Evolutionary conservation across 2,797 vertebrate species (phyloP), one percentile per base, ranked within the genome.

Genomic region (Sparidentex hasta): DNA sequence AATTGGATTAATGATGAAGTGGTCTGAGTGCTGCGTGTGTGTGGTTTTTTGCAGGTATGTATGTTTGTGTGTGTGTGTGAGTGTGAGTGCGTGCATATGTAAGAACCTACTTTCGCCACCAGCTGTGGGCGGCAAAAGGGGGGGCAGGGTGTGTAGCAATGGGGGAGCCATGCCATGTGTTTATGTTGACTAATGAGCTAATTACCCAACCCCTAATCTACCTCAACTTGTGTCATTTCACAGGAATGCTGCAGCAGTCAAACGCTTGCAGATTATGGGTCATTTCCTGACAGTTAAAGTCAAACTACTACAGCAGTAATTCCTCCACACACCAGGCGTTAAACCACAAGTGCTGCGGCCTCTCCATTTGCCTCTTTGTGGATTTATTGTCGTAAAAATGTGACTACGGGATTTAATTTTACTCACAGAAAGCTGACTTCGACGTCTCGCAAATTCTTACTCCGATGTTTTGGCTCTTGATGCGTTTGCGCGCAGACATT

Each of bases 171-270:
- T 91, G 88, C 93, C 91, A 93, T 94, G 93, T 95, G 94, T 95
- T 94, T 95, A 95, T 92, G 91, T 93, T 95, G 94, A 94, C 92
- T 94, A 95, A 95, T 94, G 95, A 95, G 94, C 94, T 95, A 96
- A 95, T 96, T 96, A 94, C 94, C 90, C 90, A 86, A 81, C 73
- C 90, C 88, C 93, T 95, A 96, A 95, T 95, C 93, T 93, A 92
- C 89, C 92, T 89, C 91, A 91, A 90, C 93, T 96, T 96, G 94
- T 95, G 94, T 96, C 94, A 96, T 95, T 96, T 95, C 89, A 91
- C 93, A 96, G 93, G 95, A 96, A 96, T 96, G 95, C 93, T 92
- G 92, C 86, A 88, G 90, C 93, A 91, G 89, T 94, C 91, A 94
- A 95, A 92, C 82, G 85, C 89, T 91, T 88, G 90, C 93, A 92